Conservation (phyloP, 2,888 invertebrate genomes). For the Gibbula magus region DNA sequence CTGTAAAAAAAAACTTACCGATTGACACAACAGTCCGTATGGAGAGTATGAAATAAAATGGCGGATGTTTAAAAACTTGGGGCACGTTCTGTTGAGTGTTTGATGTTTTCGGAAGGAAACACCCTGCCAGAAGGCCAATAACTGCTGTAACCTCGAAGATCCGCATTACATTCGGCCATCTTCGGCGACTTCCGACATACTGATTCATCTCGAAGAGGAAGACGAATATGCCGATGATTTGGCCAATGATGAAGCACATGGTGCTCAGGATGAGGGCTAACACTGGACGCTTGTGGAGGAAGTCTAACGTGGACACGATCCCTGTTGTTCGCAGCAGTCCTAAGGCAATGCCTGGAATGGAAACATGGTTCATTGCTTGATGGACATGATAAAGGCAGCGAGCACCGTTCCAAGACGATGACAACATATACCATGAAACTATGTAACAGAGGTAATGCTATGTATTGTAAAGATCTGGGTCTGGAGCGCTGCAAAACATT, state of each 20-base stretch:
- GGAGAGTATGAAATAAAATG: not conserved
- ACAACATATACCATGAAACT: no score
- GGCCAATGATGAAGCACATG: not conserved
- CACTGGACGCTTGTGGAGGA: not conserved
- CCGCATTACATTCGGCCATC: not conserved
- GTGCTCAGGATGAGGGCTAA: not conserved
- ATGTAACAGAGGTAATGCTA: no score
- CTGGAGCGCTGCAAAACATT: no score
- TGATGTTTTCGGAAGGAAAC: not conserved
- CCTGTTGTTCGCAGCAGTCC: not conserved
- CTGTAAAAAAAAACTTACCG: not conserved
- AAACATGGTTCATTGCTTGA: no score
- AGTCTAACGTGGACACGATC: not conserved
- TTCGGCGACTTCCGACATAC: not conserved
- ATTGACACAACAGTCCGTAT: not conserved
- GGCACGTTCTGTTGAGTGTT: not conserved
- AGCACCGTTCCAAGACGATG: no score
- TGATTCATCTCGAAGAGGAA: not conserved
- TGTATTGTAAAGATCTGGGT: no score
- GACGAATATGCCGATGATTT: not conserved
- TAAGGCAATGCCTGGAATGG: not conserved
- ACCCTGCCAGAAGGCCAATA: not conserved
- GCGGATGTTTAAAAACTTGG: not conserved
- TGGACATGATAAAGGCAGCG: no score
- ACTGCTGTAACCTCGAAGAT: not conserved